Percentiles rank a stretch among this genome's conserved stretches.
Evolutionary conservation across 2,888 invertebrate species (phyloP).

Genomic region (Lasioglossum oenotherae): DNA sequence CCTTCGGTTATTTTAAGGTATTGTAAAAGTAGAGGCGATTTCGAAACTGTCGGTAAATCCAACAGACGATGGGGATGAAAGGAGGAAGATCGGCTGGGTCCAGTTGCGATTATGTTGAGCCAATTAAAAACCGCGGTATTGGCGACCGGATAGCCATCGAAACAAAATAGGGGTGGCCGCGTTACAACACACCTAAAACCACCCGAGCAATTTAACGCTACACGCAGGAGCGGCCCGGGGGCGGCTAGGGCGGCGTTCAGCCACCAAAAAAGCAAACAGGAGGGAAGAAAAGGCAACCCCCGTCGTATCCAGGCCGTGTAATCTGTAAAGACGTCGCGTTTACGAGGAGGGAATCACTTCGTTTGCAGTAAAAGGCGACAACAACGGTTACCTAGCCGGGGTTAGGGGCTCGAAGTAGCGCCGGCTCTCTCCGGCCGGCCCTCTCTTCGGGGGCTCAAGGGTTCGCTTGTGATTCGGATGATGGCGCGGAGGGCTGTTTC

Average conservation of each 20-base stretch:
- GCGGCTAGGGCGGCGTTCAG: neutral
- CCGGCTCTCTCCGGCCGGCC: constrained; percentile 33
- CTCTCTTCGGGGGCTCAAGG: constrained; percentile 71
- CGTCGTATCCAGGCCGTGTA: constrained; percentile 60
- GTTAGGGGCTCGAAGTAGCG: constrained; percentile 56
- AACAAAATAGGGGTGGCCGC: constrained; percentile 1
- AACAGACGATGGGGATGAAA: neutral
- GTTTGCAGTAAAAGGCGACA: constrained; percentile 84
- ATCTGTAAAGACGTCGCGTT: constrained; percentile 79
- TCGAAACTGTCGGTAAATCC: no score
- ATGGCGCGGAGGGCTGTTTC: constrained; percentile 71
- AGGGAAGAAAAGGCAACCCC: constrained; percentile 19
- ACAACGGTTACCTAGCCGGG: constrained; percentile 71
- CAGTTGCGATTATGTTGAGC: neutral
- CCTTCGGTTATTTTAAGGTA: no score
- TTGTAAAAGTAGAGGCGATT: no score
- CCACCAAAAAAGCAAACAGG: neutral
- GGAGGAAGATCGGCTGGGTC: neutral
- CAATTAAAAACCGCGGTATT: constrained; percentile 6
- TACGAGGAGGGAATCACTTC: constrained; percentile 84
- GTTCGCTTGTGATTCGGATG: constrained; percentile 75
- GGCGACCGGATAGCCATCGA: neutral
- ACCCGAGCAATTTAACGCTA: constrained; percentile 16
- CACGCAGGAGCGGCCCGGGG: neutral
- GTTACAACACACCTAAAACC: neutral